Evolutionary conservation across 2,797 vertebrate genomes (phyloP).

Genomic region (Molothrus aeneus): DNA sequence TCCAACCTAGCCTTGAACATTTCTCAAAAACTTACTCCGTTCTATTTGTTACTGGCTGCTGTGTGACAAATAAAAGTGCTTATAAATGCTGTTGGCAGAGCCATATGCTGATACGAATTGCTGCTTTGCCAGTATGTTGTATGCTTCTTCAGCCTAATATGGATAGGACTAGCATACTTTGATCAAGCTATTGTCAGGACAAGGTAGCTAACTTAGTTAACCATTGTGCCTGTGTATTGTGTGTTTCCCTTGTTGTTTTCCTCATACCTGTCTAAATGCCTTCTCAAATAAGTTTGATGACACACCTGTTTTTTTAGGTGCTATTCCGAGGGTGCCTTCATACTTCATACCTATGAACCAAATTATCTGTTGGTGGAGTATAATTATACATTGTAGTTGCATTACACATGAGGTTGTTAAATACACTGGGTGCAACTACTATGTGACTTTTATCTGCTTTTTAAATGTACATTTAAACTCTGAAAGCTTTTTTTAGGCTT

Average conservation of each 20-base stretch:
- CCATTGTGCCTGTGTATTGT: neutral
- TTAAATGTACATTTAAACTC: neutral
- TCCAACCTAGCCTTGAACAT: neutral
- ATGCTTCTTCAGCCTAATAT: accelerated
- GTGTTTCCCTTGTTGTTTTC: neutral
- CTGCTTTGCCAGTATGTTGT: neutral
- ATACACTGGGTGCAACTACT: neutral
- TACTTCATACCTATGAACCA: neutral
- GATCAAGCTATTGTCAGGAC: neutral
- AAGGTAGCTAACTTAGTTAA: neutral
- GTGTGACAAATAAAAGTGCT: neutral
- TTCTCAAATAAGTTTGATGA: neutral
- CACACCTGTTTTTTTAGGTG: neutral
- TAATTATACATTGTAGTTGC: neutral
- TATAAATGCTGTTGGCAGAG: neutral
- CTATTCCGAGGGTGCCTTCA: neutral
- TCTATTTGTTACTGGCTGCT: neutral
- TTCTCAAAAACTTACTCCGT: neutral
- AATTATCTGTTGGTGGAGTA: neutral
- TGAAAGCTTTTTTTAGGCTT: neutral
- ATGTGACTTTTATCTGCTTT: neutral
- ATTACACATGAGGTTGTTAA: neutral
- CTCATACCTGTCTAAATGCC: neutral
- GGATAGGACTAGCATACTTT: neutral
- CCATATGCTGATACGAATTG: neutral